phyloP scores from a whole-genome alignment of 2,888 invertebrate species.

The Lasius platythorax region DNA sequence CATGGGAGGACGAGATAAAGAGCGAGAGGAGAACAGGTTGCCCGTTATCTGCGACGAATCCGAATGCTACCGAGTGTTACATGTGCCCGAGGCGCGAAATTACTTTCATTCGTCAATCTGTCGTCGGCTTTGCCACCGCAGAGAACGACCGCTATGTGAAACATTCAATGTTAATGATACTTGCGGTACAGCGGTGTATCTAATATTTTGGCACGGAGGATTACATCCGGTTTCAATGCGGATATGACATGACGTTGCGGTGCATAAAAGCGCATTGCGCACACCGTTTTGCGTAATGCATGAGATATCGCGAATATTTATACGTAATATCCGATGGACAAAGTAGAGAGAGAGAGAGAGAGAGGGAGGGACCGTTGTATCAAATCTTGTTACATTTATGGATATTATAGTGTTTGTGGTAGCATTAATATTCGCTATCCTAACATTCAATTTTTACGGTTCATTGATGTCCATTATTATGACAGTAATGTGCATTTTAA shows the following conservation, averaged over 20 bases:
- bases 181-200: slow-evolving; percentile 1
- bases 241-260: background rate
- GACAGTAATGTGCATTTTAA: background rate
- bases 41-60: slow-evolving; percentile 63
- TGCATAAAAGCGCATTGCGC: slow-evolving; percentile 1
- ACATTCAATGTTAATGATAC: slow-evolving; percentile 38
- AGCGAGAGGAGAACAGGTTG: slow-evolving; percentile 39
- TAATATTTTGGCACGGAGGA: slow-evolving; percentile 12
- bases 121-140: slow-evolving; percentile 36
- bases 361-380: background rate
- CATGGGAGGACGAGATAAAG: background rate
- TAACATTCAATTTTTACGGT: background rate
- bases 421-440: background rate
- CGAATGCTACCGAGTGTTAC: slow-evolving; percentile 43
- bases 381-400: slow-evolving; percentile 1
- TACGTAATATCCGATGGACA: background rate
- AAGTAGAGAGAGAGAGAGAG: background rate
- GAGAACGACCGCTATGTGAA: slow-evolving; percentile 35
- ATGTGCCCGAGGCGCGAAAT: slow-evolving; percentile 53
- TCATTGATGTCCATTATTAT: background rate
- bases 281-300: background rate
- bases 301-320: slow-evolving; percentile 12
- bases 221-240: slow-evolving; percentile 4
- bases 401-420: background rate
- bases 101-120: slow-evolving; percentile 73